Conservation (phyloP, 2,888 invertebrate genomes). For the Pegoplata infirma region DNA sequence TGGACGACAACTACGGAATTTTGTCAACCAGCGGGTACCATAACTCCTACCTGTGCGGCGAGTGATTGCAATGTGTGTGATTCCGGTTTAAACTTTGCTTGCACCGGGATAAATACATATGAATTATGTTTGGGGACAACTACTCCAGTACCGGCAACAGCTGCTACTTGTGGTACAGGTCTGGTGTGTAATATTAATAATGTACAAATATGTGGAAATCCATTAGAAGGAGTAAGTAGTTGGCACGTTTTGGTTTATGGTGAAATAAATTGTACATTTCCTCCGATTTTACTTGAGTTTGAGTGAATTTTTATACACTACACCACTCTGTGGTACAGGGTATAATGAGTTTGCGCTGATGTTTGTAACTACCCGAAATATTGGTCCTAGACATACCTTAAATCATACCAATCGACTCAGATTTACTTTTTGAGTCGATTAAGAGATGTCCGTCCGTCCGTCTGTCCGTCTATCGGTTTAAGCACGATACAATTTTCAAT, state of each 20-base stretch:
- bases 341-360: too few species aligned
- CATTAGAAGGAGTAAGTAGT: conserved; percentile 41
- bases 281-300: neutral
- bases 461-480: too few species aligned
- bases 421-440: too few species aligned
- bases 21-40: conserved; percentile 62
- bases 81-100: conserved; percentile 67
- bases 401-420: too few species aligned
- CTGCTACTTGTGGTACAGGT: conserved; percentile 66
- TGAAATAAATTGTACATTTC: neutral
- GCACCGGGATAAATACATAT: conserved; percentile 68
- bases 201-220: conserved; percentile 53
- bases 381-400: too few species aligned
- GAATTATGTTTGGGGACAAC: conserved; percentile 69
- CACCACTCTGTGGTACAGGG: too few species aligned
- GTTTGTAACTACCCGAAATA: too few species aligned
- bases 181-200: conserved; percentile 69
- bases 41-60: conserved; percentile 67
- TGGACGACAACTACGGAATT: conserved; percentile 53
- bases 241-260: too few species aligned
- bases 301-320: neutral
- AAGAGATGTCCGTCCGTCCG: too few species aligned
- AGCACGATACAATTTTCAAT: too few species aligned
- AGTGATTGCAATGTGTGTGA: conserved; percentile 70
- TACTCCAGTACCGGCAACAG: conserved; percentile 56